A percentile compares a stretch with the other conserved stretches of the same genome.
Conservation (phyloP, 2,797 vertebrate genomes). For the Pangasius macronema region DNA sequence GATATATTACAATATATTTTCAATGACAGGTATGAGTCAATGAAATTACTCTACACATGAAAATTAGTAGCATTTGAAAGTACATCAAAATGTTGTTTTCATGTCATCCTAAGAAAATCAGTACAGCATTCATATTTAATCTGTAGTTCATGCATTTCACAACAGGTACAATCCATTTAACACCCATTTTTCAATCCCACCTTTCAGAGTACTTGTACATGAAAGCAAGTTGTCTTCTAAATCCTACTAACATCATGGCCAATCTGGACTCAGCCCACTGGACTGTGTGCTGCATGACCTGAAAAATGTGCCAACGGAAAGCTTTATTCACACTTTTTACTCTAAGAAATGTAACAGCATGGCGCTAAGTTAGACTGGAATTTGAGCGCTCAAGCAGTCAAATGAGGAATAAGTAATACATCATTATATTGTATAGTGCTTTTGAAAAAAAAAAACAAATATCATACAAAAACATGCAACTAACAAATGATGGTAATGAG, state of each 20-base stretch:
- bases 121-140: neutral
- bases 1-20: neutral
- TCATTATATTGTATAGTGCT: neutral
- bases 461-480: neutral
- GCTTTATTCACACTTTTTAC: neutral
- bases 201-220: conserved; percentile 80
- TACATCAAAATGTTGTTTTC: neutral
- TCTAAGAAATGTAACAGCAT: no score
- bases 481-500: neutral
- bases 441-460: neutral
- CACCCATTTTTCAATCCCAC: conserved; percentile 63
- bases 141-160: neutral
- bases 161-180: conserved; percentile 1
- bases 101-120: neutral
- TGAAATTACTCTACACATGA: neutral
- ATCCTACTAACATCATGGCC: conserved; percentile 71
- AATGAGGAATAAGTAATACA: neutral
- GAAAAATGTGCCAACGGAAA: neutral
- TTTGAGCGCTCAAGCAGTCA: neutral
- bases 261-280: conserved; percentile 76
- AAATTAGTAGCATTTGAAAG: neutral
- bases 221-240: conserved; percentile 75
- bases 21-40: neutral
- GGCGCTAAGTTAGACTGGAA: neutral
- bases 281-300: conserved; percentile 76